Conservation (phyloP, 2,113 vertebrate species). For the Neodon shergylaensis region DNA sequence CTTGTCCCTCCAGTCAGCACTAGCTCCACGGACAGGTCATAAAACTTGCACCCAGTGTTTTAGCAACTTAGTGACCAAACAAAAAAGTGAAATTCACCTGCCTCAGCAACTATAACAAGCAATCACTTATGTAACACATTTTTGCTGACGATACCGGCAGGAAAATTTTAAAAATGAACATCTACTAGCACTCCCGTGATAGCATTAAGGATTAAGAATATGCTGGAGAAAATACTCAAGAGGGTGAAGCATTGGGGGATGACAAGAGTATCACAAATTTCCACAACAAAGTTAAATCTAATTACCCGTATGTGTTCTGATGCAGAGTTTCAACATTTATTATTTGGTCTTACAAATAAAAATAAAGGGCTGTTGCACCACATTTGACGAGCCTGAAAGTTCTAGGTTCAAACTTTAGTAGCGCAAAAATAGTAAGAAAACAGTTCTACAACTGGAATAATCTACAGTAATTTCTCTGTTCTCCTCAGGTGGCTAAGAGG, state of each 20-base stretch:
- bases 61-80: neutral
- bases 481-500: neutral
- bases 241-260: neutral
- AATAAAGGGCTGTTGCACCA: neutral
- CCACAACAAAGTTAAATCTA: neutral
- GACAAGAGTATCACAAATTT: neutral
- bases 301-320: neutral
- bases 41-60: neutral
- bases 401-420: neutral
- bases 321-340: neutral
- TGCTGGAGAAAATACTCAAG: neutral
- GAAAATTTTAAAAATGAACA: neutral
- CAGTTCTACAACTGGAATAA: neutral
- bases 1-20: neutral
- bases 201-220: neutral
- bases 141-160: neutral
- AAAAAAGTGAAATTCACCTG: neutral
- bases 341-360: neutral
- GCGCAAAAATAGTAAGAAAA: neutral
- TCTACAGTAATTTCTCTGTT: neutral
- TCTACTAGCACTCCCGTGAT: neutral
- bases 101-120: neutral
- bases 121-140: neutral
- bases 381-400: neutral
- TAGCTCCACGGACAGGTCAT: neutral